Base-by-base conservation (phyloP, 1,140 invertebrate genomes). In the Berghia stephanieae region DNA sequence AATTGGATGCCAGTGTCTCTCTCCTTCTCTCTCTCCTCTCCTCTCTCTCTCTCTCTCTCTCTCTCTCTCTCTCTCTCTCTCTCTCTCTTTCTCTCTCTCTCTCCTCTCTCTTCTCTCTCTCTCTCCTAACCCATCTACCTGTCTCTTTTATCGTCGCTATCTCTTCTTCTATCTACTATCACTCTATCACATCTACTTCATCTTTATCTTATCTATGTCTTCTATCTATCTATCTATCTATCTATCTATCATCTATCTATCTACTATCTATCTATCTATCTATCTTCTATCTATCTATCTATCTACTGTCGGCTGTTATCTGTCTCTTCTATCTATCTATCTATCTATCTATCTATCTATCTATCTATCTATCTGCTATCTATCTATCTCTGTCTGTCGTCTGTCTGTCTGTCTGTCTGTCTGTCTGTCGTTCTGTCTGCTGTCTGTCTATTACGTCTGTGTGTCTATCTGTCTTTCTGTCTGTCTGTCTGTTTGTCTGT, bases 71-170 rank as follows among this genome's bases (percentile, higher is more conserved):
- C 63, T 77, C 31, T 70, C 67, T 77, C 66, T 70, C 67, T 70
- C 44, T 70, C 75, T 77, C 40, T 70, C 46, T 77, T 10, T 77
- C 67, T 70, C 44, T 77, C 75, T 52, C 34, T 52, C 67, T 67
- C 73, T 75, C 57, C 34, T 27, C 16, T 42, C 40, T 68, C 18
- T 66, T 60, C 34, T 49, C n/a, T 63, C 8, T 63, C 34, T 10
- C 27, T 31, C 18, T 63, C 10, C 8, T 63, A 24, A 27, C 34
- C 34, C 27, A 8, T 27, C 57, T 63, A 31, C 27, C 27, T 10
- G 13, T 8, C 57, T 27, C 57, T 27, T 27, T 46, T 36, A 44
- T 43, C 36, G 38, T 70, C 68, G 16, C 43, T 34, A 38, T 46
- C 42, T 46, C 68, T 10, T 43, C 34, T 21, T 31, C 27, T 6